These are phyloP conservation scores for Cancer borealis DNA, from an alignment of 2,888 invertebrate genomes.

Conservation along the genomic window DNA sequence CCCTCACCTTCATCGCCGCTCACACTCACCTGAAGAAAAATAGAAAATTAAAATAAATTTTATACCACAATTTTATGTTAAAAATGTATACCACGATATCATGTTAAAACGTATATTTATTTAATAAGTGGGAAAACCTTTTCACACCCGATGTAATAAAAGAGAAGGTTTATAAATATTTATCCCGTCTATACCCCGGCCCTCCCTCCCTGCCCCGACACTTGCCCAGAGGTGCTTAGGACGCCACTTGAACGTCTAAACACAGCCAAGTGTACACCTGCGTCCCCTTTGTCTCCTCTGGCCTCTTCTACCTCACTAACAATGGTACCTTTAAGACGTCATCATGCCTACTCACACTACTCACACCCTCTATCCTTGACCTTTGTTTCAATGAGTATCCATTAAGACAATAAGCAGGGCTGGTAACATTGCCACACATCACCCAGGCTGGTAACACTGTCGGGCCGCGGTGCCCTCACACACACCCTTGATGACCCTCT, in stretches of 20 bases:
- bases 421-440: background rate
- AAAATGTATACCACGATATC: background rate
- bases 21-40: constrained; percentile 53
- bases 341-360: background rate
- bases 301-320: background rate
- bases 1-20: background rate
- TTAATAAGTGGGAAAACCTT: background rate
- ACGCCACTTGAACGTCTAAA: constrained; percentile 16
- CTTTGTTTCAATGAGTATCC: background rate
- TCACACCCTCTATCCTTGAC: background rate
- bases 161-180: background rate
- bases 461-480: background rate
- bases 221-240: constrained; percentile 25
- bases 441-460: background rate
- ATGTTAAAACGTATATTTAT: background rate
- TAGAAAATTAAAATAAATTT: background rate
- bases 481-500: background rate
- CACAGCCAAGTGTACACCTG: constrained; percentile 18
- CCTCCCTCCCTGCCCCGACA: background rate
- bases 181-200: background rate
- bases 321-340: background rate
- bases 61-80: background rate
- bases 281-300: background rate
- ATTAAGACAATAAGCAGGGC: background rate
- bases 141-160: background rate